A percentile compares a stretch with the other conserved stretches of the same genome.
Conservation (phyloP, 2,113 vertebrate genomes). For the Carassius gibelio region DNA sequence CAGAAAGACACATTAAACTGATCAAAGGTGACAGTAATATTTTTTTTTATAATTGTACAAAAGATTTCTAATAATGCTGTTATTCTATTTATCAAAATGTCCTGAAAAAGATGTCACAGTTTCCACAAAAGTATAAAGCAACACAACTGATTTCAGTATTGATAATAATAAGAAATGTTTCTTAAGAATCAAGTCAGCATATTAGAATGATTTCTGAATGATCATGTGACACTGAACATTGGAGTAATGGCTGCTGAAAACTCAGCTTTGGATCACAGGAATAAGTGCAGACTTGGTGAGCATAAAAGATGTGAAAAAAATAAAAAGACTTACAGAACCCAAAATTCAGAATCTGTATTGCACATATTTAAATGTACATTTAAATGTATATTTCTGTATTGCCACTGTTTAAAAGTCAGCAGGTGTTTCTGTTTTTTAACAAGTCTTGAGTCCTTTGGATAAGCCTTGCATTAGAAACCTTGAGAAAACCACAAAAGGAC, state of each 20-base stretch:
- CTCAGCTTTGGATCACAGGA: background rate
- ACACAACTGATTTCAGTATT: background rate
- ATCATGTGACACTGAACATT: background rate
- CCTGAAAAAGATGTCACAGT: background rate
- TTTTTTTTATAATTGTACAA: background rate
- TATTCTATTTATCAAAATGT: no score
- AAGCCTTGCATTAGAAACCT: background rate
- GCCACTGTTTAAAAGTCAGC: background rate
- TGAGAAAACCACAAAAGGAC: background rate
- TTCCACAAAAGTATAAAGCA: background rate
- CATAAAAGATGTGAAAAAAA: background rate
- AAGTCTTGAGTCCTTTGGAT: background rate
- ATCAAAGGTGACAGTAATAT: background rate
- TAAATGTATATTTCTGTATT: background rate
- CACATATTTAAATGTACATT: background rate
- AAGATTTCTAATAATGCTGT: background rate
- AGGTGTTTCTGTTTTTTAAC: background rate
- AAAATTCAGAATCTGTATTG: background rate
- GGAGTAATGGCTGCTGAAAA: background rate
- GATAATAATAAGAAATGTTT: background rate
- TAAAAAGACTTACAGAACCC: background rate
- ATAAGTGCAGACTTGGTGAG: background rate
- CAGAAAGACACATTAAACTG: background rate
- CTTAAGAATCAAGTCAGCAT: background rate
- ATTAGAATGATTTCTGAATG: background rate